phyloP scores from a whole-genome alignment of 2,113 vertebrate genomes.

The Mirounga angustirostris region DNA sequence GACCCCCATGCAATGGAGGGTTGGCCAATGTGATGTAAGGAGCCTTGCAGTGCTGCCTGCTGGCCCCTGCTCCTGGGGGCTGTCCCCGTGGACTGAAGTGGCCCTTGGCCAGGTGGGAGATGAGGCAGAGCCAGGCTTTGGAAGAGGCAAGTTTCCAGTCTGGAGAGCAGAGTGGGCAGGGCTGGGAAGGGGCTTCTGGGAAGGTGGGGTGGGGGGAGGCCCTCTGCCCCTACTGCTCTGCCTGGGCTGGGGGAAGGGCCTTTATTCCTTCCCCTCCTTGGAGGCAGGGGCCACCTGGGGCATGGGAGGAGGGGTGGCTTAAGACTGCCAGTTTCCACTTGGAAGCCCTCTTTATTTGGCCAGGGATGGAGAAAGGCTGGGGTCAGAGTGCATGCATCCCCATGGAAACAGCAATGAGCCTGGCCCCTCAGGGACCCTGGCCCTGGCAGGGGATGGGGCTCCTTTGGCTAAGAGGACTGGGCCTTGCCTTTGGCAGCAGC shows the following conservation, averaged over 20 bases:
- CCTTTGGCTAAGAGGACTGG: neutral
- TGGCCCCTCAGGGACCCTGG: constrained; percentile 72
- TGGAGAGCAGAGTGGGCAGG: neutral
- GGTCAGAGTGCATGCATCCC: constrained; percentile 81
- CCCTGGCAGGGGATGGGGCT: constrained; percentile 54
- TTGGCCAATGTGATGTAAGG: neutral
- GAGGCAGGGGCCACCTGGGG: constrained; percentile 62
- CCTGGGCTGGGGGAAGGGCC: neutral
- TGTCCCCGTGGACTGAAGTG: neutral
- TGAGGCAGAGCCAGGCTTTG: neutral
- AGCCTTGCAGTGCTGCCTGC: neutral
- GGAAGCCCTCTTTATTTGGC: constrained; percentile 80
- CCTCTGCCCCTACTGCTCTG: neutral
- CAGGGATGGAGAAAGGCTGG: constrained; percentile 75
- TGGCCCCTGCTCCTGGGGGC: neutral
- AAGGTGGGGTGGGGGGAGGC: neutral
- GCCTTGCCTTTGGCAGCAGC: constrained; percentile 19
- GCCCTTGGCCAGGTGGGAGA: neutral
- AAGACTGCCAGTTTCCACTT: constrained; percentile 73
- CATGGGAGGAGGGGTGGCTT: constrained; percentile 50
- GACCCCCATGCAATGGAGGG: neutral
- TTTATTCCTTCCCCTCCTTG: neutral
- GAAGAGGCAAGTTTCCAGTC: neutral
- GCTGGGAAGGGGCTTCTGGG: neutral
- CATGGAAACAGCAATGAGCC: constrained; percentile 81